Evolutionary conservation across 2,888 invertebrate genomes (phyloP).

Genomic region (Lasioglossum lativentre): DNA sequence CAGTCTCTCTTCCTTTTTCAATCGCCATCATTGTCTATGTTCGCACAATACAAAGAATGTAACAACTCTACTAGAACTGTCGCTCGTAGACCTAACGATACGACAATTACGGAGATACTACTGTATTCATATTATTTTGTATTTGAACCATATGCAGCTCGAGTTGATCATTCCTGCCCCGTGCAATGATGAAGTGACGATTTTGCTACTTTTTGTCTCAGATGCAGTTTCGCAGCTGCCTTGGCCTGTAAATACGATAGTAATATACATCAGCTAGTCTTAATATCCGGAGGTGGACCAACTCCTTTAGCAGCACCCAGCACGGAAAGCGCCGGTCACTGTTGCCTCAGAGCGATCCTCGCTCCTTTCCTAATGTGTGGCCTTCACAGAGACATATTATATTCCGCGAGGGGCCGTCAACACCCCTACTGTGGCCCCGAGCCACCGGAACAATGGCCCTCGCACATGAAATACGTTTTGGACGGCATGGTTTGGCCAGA

Average conservation of each 20-base stretch:
- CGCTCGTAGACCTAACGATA: too few relatives aligned
- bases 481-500: slow-evolving; percentile 89
- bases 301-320: slow-evolving; percentile 88
- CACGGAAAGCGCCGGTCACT: slow-evolving; percentile 85
- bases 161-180: neutral
- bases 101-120: too few relatives aligned
- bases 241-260: slow-evolving; percentile 86
- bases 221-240: slow-evolving; percentile 88
- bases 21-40: too few relatives aligned
- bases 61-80: too few relatives aligned
- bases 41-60: too few relatives aligned
- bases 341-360: slow-evolving; percentile 85
- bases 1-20: too few relatives aligned
- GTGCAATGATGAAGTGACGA: neutral
- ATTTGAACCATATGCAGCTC: neutral
- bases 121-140: neutral
- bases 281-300: slow-evolving; percentile 90
- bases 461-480: slow-evolving; percentile 86
- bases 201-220: slow-evolving; percentile 73
- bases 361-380: slow-evolving; percentile 87
- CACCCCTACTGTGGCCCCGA: slow-evolving; percentile 85
- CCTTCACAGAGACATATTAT: slow-evolving; percentile 86
- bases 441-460: slow-evolving; percentile 84
- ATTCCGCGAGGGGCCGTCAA: slow-evolving; percentile 86
- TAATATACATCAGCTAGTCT: slow-evolving; percentile 87